A percentile compares a stretch with the other conserved stretches of the same genome.
Evolutionary conservation across 1,140 invertebrate species (phyloP).

Genomic region (Papilio polyxenes): DNA sequence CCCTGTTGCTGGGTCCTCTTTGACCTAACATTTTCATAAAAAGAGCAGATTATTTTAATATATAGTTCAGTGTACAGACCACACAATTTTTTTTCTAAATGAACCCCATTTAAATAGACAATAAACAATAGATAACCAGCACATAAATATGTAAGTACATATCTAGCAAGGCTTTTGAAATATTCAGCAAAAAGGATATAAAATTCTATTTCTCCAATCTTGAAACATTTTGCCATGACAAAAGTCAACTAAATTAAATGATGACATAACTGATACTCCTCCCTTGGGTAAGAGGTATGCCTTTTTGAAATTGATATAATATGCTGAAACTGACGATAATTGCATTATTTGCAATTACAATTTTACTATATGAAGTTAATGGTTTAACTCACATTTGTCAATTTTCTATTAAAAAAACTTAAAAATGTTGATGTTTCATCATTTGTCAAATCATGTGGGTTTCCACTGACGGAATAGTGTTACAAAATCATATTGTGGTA

Average conservation of each 20-base stretch:
- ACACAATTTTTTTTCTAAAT: background rate
- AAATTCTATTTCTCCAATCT: background rate
- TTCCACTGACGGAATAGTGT: no score
- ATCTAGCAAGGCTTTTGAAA: background rate
- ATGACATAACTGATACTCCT: background rate
- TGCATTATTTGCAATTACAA: no score
- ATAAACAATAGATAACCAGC: background rate
- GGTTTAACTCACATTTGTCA: no score
- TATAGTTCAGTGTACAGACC: background rate
- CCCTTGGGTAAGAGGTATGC: background rate
- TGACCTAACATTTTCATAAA: constrained; percentile 32
- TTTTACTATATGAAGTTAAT: no score
- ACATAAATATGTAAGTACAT: no score
- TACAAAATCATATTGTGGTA: no score
- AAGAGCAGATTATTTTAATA: constrained; percentile 4
- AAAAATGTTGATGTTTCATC: no score
- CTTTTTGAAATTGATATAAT: background rate
- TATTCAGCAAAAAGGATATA: background rate
- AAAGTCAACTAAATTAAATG: background rate
- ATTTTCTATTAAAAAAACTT: no score
- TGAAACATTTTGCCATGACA: background rate
- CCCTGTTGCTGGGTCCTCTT: constrained; percentile 56
- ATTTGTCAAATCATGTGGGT: no score
- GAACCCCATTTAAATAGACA: background rate
- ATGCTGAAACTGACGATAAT: background rate